Base-by-base conservation (phyloP, 2,797 vertebrate genomes). In the Falco peregrinus region DNA sequence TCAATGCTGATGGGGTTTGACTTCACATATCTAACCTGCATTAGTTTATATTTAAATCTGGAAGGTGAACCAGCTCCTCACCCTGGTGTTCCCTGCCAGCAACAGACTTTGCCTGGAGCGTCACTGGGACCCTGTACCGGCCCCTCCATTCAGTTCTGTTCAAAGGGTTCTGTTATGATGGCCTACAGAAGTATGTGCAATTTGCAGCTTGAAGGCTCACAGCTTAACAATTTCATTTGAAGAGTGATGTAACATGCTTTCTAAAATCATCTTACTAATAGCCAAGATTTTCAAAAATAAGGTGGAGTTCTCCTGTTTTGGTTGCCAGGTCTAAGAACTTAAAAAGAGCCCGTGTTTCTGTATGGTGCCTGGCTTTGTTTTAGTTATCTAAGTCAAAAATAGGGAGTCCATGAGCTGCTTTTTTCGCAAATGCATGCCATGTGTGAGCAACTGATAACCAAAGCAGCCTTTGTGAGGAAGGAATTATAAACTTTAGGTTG, bases 361-460 rank as follows among this genome's bases (percentile, higher is more conserved):
- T 35, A 22, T 51, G 29, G 63, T 84, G 33, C 67, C 51, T 70
- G 22, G 13, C 82, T 85, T 65, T 88, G 31, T 33, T 87, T 73
- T 61, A 70, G 64, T 84, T 71, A n/a, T 22, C 19, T 20, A 47
- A 77, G 28, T 84, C 59, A 92, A 70, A 87, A 93, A 35, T 79
- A 59, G 3, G 35, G 73, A 88, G 33, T 71, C 39, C 13, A 3
- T n/a, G 64, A 95, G 25, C 64, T 83, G 53, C 12, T 69, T 64
- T 83, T 84, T 90, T 84, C 33, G 45, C 16, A 67, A 92, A 59
- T 21, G 1, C 16, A 26, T 89, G 61, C 78, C 37, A 8, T 41
- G 20, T 87, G 47, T 84, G 70, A 92, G 86, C 51, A 90, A n/a
- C 68, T 92, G 90, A 83, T 91, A 75, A 82, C 51, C 78, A 90